A percentile compares a stretch with the other conserved stretches of the same genome.
Evolutionary conservation across 2,888 invertebrate genomes (phyloP).

Genomic region (Lochmaea crataegi): DNA sequence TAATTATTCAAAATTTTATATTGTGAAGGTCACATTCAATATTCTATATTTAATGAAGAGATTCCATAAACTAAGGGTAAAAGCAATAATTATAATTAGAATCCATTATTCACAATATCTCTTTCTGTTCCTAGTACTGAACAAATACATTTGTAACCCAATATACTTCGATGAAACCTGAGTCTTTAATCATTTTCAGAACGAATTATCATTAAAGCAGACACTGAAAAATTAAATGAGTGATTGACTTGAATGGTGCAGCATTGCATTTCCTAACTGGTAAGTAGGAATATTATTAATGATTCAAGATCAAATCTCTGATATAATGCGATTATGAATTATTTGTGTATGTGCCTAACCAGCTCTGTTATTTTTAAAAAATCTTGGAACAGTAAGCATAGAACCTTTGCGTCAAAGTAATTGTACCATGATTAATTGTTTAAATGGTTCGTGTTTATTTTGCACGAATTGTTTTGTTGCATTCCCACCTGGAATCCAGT

Average conservation of each 20-base stretch:
- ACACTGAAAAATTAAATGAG: constrained; percentile 41
- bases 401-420: constrained; percentile 48
- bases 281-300: constrained; percentile 56
- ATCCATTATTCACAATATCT: neutral
- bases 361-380: constrained; percentile 43
- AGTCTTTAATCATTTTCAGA: constrained; percentile 38
- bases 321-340: constrained; percentile 57
- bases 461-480: constrained; percentile 30
- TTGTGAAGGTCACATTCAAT: too few relatives aligned
- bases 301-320: constrained; percentile 57
- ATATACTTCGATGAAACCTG: constrained; percentile 30
- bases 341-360: constrained; percentile 50
- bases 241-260: constrained; percentile 44
- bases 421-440: constrained; percentile 50
- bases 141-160: constrained; percentile 29
- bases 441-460: constrained; percentile 29
- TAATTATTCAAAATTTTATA: too few relatives aligned
- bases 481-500: constrained; percentile 32
- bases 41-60: neutral
- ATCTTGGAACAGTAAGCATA: constrained; percentile 49
- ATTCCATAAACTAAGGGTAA: neutral
- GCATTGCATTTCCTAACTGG: constrained; percentile 44
- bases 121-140: neutral
- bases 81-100: neutral
- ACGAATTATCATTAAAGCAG: constrained; percentile 37